Base-by-base conservation (phyloP, 2,888 invertebrate genomes). In the Ophion slaviceki region DNA sequence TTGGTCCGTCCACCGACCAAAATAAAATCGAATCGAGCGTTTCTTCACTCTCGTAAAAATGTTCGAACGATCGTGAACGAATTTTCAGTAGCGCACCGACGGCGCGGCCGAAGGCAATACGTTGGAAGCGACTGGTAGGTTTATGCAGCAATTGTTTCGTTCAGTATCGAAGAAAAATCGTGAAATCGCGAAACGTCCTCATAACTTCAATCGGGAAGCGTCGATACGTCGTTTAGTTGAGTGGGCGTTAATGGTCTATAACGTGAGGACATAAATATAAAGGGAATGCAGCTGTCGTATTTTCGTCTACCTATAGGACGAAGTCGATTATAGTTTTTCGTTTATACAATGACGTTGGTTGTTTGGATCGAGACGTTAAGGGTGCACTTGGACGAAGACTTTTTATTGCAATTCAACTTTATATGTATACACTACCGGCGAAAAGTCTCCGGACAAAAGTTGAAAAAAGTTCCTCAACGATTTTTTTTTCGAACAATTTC, bases 161-260 rank as follows among this genome's bases (percentile, higher is more conserved):
- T 28, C 62, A 14, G 47, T 62, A 14, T 20, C 17, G 53, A 17
- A 14, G 11, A 53, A 14, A 53, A 11, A 47, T 53, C 36, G 64
- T 14, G 47, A 57, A 80, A 59, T 80, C 59, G 74, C 80, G 59
- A 32, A 71, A 75, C 57, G 70, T 67, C 28, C 68, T 84, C 75
- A 84, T 70, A 68, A 76, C 40, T 83, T 83, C 81, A 87, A 82
- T 83, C 82, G 82, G 86, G 67, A 82, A 84, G 77, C 75, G 79
- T 80, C 53, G 77, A 80, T 45, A 78, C 53, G 59, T 10, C 53
- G 70, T 40, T 7, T 66, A 59, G 57, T 14, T 24, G 45, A 68
- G 32, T 36, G 20, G 57, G 67, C 59, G 82, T 82, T 85, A 84
- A 85, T 78, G 28, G 71, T 74, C 70, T 82, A 79, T 74, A 78